Percentiles rank a stretch among this genome's conserved stretches.
phyloP scores from a whole-genome alignment of 2,113 vertebrate species.

The Ciconia boyciana region DNA sequence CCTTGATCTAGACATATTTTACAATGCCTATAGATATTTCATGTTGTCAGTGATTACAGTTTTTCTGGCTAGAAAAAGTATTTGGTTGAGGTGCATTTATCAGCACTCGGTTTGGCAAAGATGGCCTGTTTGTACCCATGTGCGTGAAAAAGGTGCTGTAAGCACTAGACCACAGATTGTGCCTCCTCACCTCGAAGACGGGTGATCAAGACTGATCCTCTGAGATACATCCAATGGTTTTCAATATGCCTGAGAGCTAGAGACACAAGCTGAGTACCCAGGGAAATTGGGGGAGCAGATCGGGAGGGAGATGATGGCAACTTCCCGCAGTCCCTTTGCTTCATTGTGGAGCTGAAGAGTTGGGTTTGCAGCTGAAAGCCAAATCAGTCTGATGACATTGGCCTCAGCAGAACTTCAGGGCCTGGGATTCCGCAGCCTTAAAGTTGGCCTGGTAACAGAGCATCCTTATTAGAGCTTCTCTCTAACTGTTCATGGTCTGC shows the following conservation, averaged over 20 bases:
- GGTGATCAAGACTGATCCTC: not conserved
- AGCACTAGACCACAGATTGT: not conserved
- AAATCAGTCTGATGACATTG: not conserved
- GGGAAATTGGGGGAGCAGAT: not conserved
- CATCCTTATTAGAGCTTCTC: not conserved
- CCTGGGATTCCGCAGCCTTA: not conserved
- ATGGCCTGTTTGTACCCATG: not conserved
- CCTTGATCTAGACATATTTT: not conserved
- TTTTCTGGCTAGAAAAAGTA: not conserved
- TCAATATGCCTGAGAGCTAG: not conserved
- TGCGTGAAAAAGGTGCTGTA: not conserved
- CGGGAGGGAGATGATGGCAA: not conserved
- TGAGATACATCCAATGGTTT: not conserved
- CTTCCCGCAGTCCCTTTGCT: not conserved
- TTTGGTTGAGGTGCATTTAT: not conserved
- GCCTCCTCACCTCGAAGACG: not conserved
- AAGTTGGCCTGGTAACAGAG: not conserved
- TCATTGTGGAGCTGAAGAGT: not conserved
- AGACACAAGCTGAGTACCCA: not conserved
- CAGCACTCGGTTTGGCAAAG: not conserved
- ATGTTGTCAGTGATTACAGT: not conserved
- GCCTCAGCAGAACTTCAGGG: not conserved
- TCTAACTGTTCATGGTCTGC: not conserved
- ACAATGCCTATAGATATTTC: not conserved
- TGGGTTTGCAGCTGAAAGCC: not conserved